A percentile compares a stretch with the other conserved stretches of the same genome.
Evolutionary conservation across 2,888 invertebrate species (phyloP).

Genomic region (Peribatodes rhomboidaria): DNA sequence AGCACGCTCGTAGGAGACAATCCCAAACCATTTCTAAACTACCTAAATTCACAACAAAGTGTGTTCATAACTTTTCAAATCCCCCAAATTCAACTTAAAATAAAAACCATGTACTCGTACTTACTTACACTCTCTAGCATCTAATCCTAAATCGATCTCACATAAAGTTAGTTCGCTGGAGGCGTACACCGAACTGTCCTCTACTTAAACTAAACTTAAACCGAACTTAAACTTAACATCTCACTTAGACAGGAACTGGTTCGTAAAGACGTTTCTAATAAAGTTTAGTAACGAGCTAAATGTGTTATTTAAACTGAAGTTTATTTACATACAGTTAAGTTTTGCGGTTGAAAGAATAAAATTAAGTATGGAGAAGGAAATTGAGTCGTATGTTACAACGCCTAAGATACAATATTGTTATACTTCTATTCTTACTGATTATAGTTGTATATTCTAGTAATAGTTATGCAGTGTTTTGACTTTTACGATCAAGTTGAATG

Average conservation of each 20-base stretch:
- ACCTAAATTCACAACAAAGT: not conserved
- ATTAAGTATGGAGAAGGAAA: too few relatives aligned
- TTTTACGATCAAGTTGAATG: too few relatives aligned
- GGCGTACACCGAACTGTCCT: constrained; percentile 53
- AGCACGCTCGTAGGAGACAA: too few relatives aligned
- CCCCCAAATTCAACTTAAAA: constrained; percentile 45
- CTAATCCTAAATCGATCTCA: constrained; percentile 48
- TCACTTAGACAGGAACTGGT: constrained; percentile 55
- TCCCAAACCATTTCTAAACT: too few relatives aligned
- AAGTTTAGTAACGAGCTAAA: constrained; percentile 64
- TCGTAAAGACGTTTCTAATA: constrained; percentile 60
- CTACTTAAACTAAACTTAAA: constrained; percentile 57
- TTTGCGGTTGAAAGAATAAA: not conserved
- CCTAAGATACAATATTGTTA: not conserved
- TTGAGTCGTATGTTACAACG: too few relatives aligned
- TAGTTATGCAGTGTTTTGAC: too few relatives aligned
- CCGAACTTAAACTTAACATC: constrained; percentile 53
- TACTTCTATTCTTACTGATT: too few relatives aligned
- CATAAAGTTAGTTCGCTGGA: constrained; percentile 53
- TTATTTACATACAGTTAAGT: constrained; percentile 13
- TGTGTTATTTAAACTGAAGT: constrained; percentile 57
- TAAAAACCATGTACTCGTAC: constrained; percentile 56
- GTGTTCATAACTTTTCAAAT: not conserved
- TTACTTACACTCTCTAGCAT: constrained; percentile 44
- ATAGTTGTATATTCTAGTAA: too few relatives aligned